Evolutionary conservation across 2,113 vertebrate species (phyloP).

Genomic region (Empidonax traillii): DNA sequence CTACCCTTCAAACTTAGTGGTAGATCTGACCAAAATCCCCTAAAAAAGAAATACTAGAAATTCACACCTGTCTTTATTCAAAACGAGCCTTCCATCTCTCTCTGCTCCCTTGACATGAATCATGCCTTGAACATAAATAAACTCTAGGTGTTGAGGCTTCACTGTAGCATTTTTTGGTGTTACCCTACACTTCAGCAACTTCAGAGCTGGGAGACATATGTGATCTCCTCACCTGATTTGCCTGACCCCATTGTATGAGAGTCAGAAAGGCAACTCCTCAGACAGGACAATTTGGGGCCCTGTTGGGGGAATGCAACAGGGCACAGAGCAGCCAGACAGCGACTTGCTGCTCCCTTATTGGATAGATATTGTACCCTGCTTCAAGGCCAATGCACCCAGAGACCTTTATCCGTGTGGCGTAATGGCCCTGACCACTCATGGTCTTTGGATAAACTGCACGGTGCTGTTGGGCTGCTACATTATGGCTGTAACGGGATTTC

Average conservation of each 20-base stretch:
- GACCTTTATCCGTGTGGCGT: rapidly evolving
- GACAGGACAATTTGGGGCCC: too few species aligned
- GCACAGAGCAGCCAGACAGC: background rate
- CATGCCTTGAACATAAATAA: background rate
- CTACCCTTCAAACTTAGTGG: background rate
- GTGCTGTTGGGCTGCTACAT: rapidly evolving
- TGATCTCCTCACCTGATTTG: background rate
- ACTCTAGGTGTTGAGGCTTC: background rate
- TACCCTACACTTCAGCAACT: background rate
- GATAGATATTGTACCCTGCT: background rate
- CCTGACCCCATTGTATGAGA: background rate
- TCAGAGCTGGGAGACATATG: background rate
- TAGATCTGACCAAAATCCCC: background rate
- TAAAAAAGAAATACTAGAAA: background rate
- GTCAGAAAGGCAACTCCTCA: background rate
- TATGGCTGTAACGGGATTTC: background rate
- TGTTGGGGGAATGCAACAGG: rapidly evolving
- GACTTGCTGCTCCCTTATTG: rapidly evolving
- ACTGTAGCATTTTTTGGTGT: background rate
- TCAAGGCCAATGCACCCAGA: rapidly evolving
- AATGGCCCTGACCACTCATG: background rate
- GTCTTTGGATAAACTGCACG: background rate
- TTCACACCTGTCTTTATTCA: background rate
- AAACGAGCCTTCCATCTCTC: background rate
- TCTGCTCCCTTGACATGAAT: background rate